Conservation (phyloP, 2,797 vertebrate genomes). For the Heterohyrax brucei region DNA sequence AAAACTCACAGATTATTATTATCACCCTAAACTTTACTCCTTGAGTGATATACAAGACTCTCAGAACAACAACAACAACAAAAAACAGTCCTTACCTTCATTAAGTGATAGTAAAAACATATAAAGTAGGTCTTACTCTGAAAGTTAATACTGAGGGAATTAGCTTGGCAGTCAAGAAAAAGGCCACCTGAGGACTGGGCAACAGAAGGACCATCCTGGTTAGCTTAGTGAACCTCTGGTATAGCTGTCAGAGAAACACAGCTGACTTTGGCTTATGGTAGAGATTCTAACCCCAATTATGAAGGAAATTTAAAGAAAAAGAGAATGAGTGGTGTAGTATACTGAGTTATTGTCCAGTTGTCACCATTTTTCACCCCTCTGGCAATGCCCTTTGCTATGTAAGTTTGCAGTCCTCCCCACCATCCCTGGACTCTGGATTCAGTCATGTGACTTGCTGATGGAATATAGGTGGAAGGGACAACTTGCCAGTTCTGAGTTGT, state of each 20-base stretch:
- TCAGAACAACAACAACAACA: not conserved
- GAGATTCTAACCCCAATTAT: not conserved
- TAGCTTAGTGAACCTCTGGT: not conserved
- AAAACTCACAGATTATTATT: not conserved
- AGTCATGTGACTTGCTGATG: accelerated
- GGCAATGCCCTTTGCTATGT: not conserved
- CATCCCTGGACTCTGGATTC: not conserved
- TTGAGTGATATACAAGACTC: not conserved
- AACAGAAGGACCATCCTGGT: accelerated
- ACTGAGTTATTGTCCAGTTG: accelerated
- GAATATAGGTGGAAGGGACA: not conserved
- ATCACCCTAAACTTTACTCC: accelerated
- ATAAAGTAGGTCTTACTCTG: accelerated
- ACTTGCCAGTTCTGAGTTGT: not conserved
- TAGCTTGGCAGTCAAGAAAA: not conserved
- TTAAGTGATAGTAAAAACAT: accelerated
- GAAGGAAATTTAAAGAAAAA: not conserved
- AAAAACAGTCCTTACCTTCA: not conserved
- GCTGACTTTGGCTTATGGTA: not conserved
- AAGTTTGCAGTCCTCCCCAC: not conserved
- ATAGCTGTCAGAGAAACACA: no score
- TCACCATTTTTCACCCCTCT: not conserved
- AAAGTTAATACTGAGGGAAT: not conserved
- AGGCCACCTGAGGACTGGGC: accelerated
- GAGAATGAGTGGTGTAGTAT: accelerated